Evolutionary conservation across 2,113 vertebrate species (phyloP), one percentile per base, ranked within the genome.

Genomic region (Pelmatolapia mariae): DNA sequence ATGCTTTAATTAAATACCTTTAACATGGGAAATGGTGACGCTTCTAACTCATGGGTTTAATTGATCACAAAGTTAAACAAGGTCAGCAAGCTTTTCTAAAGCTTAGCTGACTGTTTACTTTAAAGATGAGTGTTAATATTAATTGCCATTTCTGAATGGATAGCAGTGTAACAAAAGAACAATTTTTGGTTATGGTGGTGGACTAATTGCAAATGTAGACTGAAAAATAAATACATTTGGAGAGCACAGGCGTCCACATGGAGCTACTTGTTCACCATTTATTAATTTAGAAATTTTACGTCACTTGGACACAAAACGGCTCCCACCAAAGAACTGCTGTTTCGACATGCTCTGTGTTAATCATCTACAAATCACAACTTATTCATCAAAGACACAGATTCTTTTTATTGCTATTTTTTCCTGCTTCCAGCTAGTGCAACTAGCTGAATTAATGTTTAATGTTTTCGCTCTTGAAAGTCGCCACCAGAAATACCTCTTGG

Each of bases 11-110:
- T 50, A 29, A 78, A 78, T 11, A 50, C 10, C 16, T 76, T 50
- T 0, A 31, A 76, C 71, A 1, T 12, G 18, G 10, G 45, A 50
- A 47, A 78, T 31, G 22, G 16, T 50, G 10, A 78, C 1, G 3
- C 16, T 31, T 50, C 24, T 50, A 76, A 31, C 15, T 73, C 13
- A 50, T 50, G 29, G 8, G 19, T n/a, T 78, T 12, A 31, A 78
- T 19, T 52, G 73, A 50, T 78, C 45, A 52, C 26, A 78, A 13
- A 26, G 45, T 52, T 52, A 78, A 52, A 52, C 26, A 10, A 9
- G 45, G 73, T 52, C 73, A 33, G 18, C 26, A 50, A 78, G 24
- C 26, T 52, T 78, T 52, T 78, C 45, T 31, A 19, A 78, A 78
- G 43, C 43, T 31, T 10, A 78, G 24, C 43, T 16, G 0, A 15